Evolutionary conservation across 2,797 vertebrate genomes (phyloP), one percentile per base, ranked within the genome.

Genomic region (Aplochiton taeniatus): DNA sequence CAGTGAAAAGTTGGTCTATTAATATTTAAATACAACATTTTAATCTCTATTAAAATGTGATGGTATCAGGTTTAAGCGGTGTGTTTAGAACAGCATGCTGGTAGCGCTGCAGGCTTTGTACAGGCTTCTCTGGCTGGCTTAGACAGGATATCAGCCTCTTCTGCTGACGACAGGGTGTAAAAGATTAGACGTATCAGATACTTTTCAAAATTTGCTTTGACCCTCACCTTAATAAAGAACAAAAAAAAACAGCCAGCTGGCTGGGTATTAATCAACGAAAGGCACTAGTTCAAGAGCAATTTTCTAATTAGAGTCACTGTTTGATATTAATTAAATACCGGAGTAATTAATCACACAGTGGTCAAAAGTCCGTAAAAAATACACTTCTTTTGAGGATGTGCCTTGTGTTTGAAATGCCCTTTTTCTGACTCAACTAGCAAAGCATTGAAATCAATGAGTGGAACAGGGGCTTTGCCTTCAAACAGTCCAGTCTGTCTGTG

Each of bases 201-300:
- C 17, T 51, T 70, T 69, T 59, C 76, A 65, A 85, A 84, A 61
- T 51, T 61, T 61, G 73, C 71, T 68, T 77, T 70, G 69, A 84
- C 70, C 45, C 65, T 59, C 66, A 76, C 77, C 73, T 70, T 69
- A 62, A 63, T 65, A 67, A 47, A 63, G 19, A 78, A 59, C 52
- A 63, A 59, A 18, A 12, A 62, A 73, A 73, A 71, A 4, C 42
- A 52, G 66, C 68, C 70, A 58, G 75, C 68, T 51, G 47, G 31
- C 9, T 62, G 31, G 60, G 16, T 57, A 55, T 74, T 77, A 71
- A 70, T 74, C 53, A 71, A 17, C 42, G 5, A 19, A 53, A 69
- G 52, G 61, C 58, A 58, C 63, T 41, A 64, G 53, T 66, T 70
- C 68, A 74, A 68, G 71, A 74, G 71, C 50, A 58, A 62, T 71